Evolutionary conservation across 2,888 invertebrate species (phyloP), one percentile per base, ranked within the genome.

Genomic region (Xestia ashworthii): DNA sequence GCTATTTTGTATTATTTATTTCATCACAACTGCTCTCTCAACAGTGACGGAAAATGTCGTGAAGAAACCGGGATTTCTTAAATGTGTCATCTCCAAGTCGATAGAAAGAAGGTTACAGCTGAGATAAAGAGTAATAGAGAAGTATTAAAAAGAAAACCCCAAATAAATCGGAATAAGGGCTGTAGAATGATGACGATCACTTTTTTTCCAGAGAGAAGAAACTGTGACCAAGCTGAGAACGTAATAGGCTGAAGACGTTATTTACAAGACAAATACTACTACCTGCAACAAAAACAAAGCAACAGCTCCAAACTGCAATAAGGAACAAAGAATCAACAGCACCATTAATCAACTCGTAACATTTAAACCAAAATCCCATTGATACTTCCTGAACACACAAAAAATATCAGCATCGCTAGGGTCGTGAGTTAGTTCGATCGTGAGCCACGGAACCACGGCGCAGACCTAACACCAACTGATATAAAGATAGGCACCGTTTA

Each of bases 371-470:
- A 22, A 66, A 67, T 25, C 53, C 22, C 74, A 46, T 25, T 58
- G 67, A 76, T 81, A 87, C 75, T 84, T 84, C 87, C 87, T 84
- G 44, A 65, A 79, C 50, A 41, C 25, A 74, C 77, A 88, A 75
- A 86, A 82, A 83, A 75, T 82, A 88, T 79, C 78, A 66, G 48
- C 78, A n/a, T 69, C 53, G 68, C 46, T 76, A 78, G 78, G 78
- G 53, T 85, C 89, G 90, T 89, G 89, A 84, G 86, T 76, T 38
- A 60, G 55, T 46, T 69, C 60, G 19, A 76, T 90, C 90, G 90
- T 90, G 88, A 84, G 81, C 76, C 91, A 88, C 87, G 86, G 88
- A 9, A 62, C 60, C 32, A 32, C 62, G 38, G 38, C 77, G 48
- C 50, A 81, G 80, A 82, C 83, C 84, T 76, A 87, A 89, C 90